Percentiles rank a stretch among this genome's conserved stretches.
These are phyloP conservation scores for Apostichopus leukothele DNA, from an alignment of 53 echinoderm and acorn worm genomes.

Conservation along the genomic window DNA sequence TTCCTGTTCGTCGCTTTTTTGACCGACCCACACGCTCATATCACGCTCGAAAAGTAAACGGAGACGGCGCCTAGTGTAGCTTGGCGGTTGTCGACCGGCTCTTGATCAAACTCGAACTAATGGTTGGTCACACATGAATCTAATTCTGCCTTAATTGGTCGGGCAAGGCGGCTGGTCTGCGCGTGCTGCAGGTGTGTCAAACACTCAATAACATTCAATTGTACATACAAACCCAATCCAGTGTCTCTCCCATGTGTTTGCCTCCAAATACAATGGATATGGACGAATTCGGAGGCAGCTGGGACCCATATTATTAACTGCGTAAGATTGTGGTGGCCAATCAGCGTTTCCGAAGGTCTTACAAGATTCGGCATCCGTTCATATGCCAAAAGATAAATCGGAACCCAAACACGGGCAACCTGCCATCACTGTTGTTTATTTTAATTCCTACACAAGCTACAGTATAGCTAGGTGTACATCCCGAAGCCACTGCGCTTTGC, in stretches of 20 bases:
- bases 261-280: conserved; percentile 98
- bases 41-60: conserved; percentile 96
- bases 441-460: conserved; percentile 51
- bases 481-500: conserved; percentile 16
- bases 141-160: conserved; percentile 98
- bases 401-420: conserved; percentile 50
- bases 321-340: conserved; percentile 72
- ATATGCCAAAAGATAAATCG: conserved; percentile 45
- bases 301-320: conserved; percentile 95
- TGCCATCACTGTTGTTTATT: conserved; percentile 37
- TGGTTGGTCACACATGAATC: conserved; percentile 97
- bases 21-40: conserved; percentile 83
- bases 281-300: conserved; percentile 81
- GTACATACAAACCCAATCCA: conserved; percentile 99
- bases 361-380: conserved; percentile 57
- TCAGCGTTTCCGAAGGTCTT: conserved; percentile 52
- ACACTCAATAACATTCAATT: conserved; percentile 99
- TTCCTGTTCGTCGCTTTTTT: conserved; percentile 57
- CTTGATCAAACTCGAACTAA: conserved; percentile 90
- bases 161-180: conserved; percentile 75
- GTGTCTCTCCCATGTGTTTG: conserved; percentile 95
- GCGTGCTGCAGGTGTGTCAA: conserved; percentile 92
- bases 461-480: conserved; percentile 31
- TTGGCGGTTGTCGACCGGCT: conserved; percentile 62
- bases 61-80: conserved; percentile 82